Evolutionary conservation across 2,797 vertebrate genomes (phyloP).

Genomic region (Chelmon rostratus): DNA sequence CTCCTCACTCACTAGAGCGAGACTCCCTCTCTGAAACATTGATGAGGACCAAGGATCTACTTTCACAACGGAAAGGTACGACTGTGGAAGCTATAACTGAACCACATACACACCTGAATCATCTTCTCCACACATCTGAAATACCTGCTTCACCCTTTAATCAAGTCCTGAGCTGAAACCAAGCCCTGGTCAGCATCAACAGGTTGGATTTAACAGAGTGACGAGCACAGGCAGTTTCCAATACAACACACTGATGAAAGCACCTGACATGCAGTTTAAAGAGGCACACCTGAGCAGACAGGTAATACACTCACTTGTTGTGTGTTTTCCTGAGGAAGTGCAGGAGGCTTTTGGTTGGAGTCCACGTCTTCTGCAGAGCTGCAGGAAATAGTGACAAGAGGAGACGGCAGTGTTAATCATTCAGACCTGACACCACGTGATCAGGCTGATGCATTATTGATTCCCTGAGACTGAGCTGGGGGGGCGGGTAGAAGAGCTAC

Average conservation of each 20-base stretch:
- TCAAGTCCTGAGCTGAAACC: background rate
- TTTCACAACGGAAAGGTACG: constrained; percentile 60
- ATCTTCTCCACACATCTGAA: background rate
- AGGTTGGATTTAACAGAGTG: accelerated
- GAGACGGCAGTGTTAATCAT: constrained; percentile 16
- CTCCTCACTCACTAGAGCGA: constrained; percentile 61
- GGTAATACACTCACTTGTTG: constrained; percentile 42
- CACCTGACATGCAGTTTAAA: background rate
- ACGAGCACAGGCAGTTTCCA: background rate
- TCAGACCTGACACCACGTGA: constrained; percentile 61
- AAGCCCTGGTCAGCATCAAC: background rate
- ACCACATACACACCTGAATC: accelerated
- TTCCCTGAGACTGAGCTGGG: constrained; percentile 14
- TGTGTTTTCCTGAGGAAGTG: background rate
- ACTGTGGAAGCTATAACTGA: background rate
- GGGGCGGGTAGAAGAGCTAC: background rate
- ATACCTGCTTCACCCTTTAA: background rate
- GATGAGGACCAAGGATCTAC: constrained; percentile 66
- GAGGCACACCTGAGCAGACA: constrained; percentile 26
- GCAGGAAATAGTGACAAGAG: constrained; percentile 15
- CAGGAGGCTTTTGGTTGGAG: background rate
- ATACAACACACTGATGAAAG: background rate
- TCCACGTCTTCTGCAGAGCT: constrained; percentile 31
- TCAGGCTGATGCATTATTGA: constrained; percentile 68
- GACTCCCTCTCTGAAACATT: constrained; percentile 77